Evolutionary conservation across 2,797 vertebrate species (phyloP), one percentile per base, ranked within the genome.

Genomic region (Glyptemys insculpta): DNA sequence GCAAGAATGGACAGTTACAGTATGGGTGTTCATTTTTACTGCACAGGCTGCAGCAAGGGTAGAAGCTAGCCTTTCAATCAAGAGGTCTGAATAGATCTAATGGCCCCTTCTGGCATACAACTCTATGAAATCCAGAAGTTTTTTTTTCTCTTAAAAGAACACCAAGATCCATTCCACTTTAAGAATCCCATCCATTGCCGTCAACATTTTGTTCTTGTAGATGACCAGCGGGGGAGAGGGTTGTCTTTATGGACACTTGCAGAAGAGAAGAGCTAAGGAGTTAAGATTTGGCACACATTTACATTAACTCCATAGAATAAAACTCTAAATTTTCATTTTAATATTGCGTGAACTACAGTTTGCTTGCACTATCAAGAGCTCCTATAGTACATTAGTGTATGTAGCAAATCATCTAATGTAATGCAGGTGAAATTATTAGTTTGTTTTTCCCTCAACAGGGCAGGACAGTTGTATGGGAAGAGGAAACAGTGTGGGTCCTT

Each of bases 261-360:
- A 23, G 68, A 41, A 25, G 19, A 72, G 37, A 37, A 41, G 65
- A 68, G 10, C 9, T 68, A 21, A 72, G 10, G 37, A 23, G n/a
- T 72, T 16, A 16, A 62, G 29, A 12, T 41, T 23, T 21, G 21
- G n/a, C 21, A 37, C n/a, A 72, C 9, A 11, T 72, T 72, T 41
- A 41, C 19, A 23, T 72, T 72, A 72, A 72, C 19, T 23, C 21
- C 62, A 90, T 56, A 31, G 96, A 91, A 90, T 74, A 93, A 96
- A 95, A 92, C 57, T 79, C 89, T 94, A 52, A 91, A 88, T 93
- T 92, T 94, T 93, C 84, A 95, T 86, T 96, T 29, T 44, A 85
- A 5, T 79, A 88, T 90, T 78, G 27, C 3, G 27, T 29, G 25
- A 78, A 1, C 15, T 29, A 29, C 8, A 31, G 14, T 78, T 95